phyloP scores from a whole-genome alignment of 2,797 vertebrate species.

The Danio choprae region DNA sequence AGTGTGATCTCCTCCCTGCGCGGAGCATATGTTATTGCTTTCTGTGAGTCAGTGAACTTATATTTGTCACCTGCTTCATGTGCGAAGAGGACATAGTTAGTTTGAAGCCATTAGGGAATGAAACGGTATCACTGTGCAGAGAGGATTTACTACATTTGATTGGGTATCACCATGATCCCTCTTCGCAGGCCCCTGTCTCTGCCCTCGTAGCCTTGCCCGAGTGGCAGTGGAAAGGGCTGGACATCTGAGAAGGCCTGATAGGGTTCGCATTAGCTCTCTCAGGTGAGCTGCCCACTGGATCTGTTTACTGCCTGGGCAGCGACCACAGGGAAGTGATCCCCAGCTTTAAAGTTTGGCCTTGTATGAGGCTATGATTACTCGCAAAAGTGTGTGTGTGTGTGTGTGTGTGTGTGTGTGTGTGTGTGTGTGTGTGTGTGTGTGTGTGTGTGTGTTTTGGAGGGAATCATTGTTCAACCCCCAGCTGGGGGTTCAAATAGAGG shows the following conservation, averaged over 20 bases:
- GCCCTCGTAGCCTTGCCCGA: slow-evolving; percentile 55
- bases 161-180: slow-evolving; percentile 45
- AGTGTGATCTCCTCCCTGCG: slow-evolving; percentile 22
- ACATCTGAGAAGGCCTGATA: slow-evolving; percentile 73
- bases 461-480: slow-evolving; percentile 68
- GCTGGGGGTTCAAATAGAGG: slow-evolving; percentile 79
- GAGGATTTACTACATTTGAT: slow-evolving; percentile 27
- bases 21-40: slow-evolving; percentile 12
- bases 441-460: slow-evolving; percentile 46
- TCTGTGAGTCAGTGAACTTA: neutral
- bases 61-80: slow-evolving; percentile 1
- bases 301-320: slow-evolving; percentile 77
- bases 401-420: slow-evolving; percentile 16
- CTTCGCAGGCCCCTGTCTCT: slow-evolving; percentile 42
- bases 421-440: slow-evolving; percentile 12
- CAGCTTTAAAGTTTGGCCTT: slow-evolving; percentile 72
- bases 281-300: slow-evolving; percentile 76
- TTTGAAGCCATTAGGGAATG: slow-evolving; percentile 11
- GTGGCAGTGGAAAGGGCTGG: slow-evolving; percentile 62
- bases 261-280: slow-evolving; percentile 71
- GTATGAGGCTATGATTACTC: slow-evolving; percentile 75
- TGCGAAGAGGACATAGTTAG: neutral
- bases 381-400: slow-evolving; percentile 24
- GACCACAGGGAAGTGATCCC: slow-evolving; percentile 73
- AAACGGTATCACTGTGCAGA: neutral